Evolutionary conservation across 2,888 invertebrate genomes (phyloP).

Genomic region (Drosophila multiciliata): DNA sequence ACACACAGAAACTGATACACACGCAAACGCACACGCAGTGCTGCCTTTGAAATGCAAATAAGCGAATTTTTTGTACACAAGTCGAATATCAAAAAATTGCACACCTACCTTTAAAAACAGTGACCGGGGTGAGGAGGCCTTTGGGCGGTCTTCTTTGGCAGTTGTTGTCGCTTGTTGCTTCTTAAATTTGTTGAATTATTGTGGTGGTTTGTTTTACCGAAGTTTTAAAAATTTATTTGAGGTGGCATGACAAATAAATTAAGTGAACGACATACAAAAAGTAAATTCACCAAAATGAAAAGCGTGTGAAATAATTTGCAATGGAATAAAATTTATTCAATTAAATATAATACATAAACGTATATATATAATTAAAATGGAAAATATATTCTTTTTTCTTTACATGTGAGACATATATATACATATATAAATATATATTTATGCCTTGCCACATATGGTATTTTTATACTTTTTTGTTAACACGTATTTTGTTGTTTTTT

Average conservation of each 20-base stretch:
- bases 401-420: constrained; percentile 12
- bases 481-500: constrained; percentile 8
- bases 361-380: background rate
- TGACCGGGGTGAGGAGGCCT: constrained; percentile 13
- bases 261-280: constrained; percentile 24
- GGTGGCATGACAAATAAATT: constrained; percentile 41
- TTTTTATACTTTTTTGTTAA: constrained; percentile 34
- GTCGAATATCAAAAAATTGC: constrained; percentile 55
- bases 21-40: constrained; percentile 7
- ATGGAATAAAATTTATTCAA: constrained; percentile 29
- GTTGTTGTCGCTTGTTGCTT: constrained; percentile 36
- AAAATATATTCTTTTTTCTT: background rate
- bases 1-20: background rate
- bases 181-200: constrained; percentile 31
- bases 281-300: constrained; percentile 28
- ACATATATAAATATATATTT: constrained; percentile 10
- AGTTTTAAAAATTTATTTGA: constrained; percentile 60
- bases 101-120: constrained; percentile 50
- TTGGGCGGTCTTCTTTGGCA: constrained; percentile 36
- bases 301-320: constrained; percentile 33
- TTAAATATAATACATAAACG: background rate
- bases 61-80: constrained; percentile 46
- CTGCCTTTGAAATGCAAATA: constrained; percentile 76
- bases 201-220: constrained; percentile 17
- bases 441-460: constrained; percentile 67